A percentile compares a stretch with the other conserved stretches of the same genome.
Evolutionary conservation across 2,113 vertebrate species (phyloP).

Genomic region (Aspidoscelis tigris): DNA sequence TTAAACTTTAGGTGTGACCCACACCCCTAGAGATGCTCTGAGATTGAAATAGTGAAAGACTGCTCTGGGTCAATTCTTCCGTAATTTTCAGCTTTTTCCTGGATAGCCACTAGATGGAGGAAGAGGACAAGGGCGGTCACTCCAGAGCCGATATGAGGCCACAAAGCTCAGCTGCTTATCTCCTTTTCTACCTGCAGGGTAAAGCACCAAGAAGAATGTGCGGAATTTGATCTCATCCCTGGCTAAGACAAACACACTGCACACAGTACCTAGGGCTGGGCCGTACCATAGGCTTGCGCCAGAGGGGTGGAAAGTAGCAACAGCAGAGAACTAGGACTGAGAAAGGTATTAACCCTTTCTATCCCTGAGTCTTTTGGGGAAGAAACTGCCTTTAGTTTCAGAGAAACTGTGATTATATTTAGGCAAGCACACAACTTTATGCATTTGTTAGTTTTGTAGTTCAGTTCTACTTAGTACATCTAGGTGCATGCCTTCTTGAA

Average conservation of each 20-base stretch:
- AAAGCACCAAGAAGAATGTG: constrained; percentile 33
- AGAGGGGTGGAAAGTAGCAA: not conserved
- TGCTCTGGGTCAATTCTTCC: too few relatives aligned
- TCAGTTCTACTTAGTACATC: too few relatives aligned
- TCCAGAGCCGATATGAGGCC: not conserved
- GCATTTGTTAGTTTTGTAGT: not conserved
- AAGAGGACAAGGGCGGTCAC: not conserved
- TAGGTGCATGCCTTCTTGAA: too few relatives aligned
- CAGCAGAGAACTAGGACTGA: not conserved
- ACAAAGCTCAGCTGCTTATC: not conserved
- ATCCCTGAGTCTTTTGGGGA: not conserved
- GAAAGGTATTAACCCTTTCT: not conserved
- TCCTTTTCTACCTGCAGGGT: constrained; percentile 24
- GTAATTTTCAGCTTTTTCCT: not conserved
- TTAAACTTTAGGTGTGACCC: too few relatives aligned
- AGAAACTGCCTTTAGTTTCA: not conserved
- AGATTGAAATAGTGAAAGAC: not conserved
- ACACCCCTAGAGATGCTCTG: not conserved
- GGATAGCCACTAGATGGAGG: not conserved
- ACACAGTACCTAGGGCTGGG: constrained; percentile 16
- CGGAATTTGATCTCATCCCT: constrained; percentile 36
- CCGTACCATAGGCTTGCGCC: not conserved
- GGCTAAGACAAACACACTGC: constrained; percentile 19
- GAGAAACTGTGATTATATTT: not conserved
- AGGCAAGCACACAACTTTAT: not conserved